These are phyloP conservation scores for Alcis repandata DNA, from an alignment of 2,888 invertebrate genomes.

Conservation along the genomic window DNA sequence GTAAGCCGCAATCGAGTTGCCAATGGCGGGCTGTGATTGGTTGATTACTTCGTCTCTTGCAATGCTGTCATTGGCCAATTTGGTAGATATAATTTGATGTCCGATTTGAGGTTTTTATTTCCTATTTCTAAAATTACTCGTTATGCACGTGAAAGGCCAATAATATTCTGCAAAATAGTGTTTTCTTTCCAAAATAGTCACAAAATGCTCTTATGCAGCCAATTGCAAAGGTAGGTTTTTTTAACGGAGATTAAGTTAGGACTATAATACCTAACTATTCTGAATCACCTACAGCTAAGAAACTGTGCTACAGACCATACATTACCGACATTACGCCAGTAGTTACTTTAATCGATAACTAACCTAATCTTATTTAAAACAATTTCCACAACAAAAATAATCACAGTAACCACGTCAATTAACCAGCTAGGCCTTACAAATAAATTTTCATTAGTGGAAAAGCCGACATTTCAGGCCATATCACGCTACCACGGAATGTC, in stretches of 20 bases:
- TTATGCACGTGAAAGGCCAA: no score
- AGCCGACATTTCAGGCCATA: slow-evolving; percentile 33
- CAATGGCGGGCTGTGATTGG: slow-evolving; percentile 40
- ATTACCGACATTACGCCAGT: no score
- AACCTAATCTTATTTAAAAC: slow-evolving; percentile 31
- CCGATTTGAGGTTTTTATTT: neutral
- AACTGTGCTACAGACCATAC: no score
- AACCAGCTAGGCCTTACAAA: slow-evolving; percentile 27
- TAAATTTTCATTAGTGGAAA: slow-evolving; percentile 45
- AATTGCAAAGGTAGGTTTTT: no score
- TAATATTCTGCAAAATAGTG: no score
- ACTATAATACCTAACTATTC: no score
- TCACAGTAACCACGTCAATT: slow-evolving; percentile 33
- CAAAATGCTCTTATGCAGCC: no score
- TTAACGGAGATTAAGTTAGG: no score
- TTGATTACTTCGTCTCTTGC: slow-evolving; percentile 44
- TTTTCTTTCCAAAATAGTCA: no score
- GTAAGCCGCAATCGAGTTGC: slow-evolving; percentile 51
- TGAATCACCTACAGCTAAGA: no score
- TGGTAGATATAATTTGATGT: neutral
- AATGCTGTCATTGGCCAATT: slow-evolving; percentile 33
- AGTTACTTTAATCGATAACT: neutral
- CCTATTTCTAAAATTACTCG: neutral
- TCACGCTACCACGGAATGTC: slow-evolving; percentile 38
- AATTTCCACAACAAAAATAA: slow-evolving; percentile 23